Evolutionary conservation across 2,113 vertebrate species (phyloP).

Genomic region (Leptosomus discolor): DNA sequence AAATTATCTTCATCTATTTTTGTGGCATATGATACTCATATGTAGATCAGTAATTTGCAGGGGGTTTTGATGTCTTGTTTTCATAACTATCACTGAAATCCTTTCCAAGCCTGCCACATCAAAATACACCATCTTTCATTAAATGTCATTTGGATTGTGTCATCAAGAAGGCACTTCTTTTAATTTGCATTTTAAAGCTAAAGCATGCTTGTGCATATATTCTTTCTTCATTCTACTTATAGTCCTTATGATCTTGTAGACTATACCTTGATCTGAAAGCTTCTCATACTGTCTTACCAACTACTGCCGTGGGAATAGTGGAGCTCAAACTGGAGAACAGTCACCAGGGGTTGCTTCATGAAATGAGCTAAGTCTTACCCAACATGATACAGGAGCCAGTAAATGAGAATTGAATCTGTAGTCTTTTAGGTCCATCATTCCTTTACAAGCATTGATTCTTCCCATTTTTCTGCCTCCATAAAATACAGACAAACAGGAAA

Average conservation of each 20-base stretch:
- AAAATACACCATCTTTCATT: not conserved
- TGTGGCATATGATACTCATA: not conserved
- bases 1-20: not conserved
- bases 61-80: not conserved
- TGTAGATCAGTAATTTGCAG: not conserved
- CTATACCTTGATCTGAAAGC: not conserved
- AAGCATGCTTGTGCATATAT: not conserved
- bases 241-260: not conserved
- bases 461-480: not conserved
- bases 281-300: not conserved
- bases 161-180: not conserved
- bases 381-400: not conserved
- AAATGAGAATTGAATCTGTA: not conserved
- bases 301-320: not conserved
- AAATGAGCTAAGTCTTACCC: not conserved
- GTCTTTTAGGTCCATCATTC: not conserved
- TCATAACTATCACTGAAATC: not conserved
- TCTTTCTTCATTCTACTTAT: not conserved
- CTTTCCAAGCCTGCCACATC: not conserved
- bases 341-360: not conserved
- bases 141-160: constrained; percentile 28
- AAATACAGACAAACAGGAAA: not conserved
- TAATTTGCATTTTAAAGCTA: not conserved
- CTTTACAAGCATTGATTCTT: not conserved
- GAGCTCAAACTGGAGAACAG: not conserved